Base-by-base conservation (phyloP, 2,797 vertebrate species). In the Tragelaphus oryx region DNA sequence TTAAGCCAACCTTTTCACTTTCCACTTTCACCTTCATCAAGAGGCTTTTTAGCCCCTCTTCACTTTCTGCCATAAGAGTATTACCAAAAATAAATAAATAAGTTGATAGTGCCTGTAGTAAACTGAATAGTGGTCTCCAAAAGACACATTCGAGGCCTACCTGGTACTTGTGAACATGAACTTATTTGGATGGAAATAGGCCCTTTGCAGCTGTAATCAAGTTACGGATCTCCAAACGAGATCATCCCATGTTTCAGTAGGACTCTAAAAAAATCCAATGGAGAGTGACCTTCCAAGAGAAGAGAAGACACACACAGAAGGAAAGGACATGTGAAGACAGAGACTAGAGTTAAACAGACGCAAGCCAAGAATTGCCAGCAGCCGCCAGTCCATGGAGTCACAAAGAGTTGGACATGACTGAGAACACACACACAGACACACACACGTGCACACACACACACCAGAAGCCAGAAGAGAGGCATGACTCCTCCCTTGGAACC, bases 161-260 rank as follows among this genome's bases (percentile, higher is more conserved):
- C 18, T 1, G 6, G 28, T 62, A 48, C 4, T 86, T 74, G 7
- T 48, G 12, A 52, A 46, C 22, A 5, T 57, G 18, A n/a, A 7
- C 52, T 81, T 59, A 37, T 37, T 91, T 93, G 87, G 52, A 96
- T 37, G 8, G 65, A 68, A 96, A 97, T 17, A 81, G 59, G 9
- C 13, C 68, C 13, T 65, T 89, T 44, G 57, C 17, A 74, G 44
- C 71, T 87, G 2, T 79, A 26, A 68, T 44, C 18, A 62, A 93
- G 18, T 50, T 41, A 87, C 18, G 1, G 48, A 62, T 78, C 44
- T 83, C 50, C 8, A 74, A 41, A 52, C 41, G 13, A 93, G 13
- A 82, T 78, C 46, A 83, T 78, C 44, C 5, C 33, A 26, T 22
- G 16, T 60, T 81, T 46, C 81, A 24, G 37, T 5, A 17, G 52